phyloP scores from a whole-genome alignment of 2,888 invertebrate genomes.

The Mamestra brassicae region DNA sequence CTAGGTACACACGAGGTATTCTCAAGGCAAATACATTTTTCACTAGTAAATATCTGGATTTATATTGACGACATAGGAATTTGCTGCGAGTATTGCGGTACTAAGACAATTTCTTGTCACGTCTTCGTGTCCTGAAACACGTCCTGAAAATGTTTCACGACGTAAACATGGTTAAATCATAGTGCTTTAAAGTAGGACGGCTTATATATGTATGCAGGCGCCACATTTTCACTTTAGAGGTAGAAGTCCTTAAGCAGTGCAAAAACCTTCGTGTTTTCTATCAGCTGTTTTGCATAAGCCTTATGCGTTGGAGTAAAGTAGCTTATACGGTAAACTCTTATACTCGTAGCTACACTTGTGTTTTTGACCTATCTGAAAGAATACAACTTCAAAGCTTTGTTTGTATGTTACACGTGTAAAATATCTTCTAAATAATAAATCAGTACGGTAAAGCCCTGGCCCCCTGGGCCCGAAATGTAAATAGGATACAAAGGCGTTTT shows the following conservation, averaged over 20 bases:
- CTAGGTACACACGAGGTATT: conserved; percentile 4
- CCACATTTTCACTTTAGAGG: conserved; percentile 22
- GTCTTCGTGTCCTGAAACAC: conserved; percentile 7
- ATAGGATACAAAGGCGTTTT: conserved; percentile 6
- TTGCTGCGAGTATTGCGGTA: not conserved
- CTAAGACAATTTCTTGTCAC: conserved; percentile 8
- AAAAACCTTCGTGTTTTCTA: conserved; percentile 8
- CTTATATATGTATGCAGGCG: not conserved
- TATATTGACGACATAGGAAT: conserved; percentile 9
- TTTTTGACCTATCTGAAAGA: not conserved
- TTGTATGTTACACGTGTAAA: not conserved
- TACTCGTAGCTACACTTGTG: not conserved
- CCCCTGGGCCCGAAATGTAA: conserved; percentile 24
- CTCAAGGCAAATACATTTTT: not conserved
- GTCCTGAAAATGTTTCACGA: conserved; percentile 14
- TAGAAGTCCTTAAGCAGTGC: not conserved
- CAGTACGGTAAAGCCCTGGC: conserved; percentile 4
- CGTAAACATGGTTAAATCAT: conserved; percentile 29
- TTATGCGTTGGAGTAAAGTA: conserved; percentile 4
- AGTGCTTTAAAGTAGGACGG: conserved; percentile 26
- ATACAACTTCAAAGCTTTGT: conserved; percentile 8
- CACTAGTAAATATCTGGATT: not conserved
- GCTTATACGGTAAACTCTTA: not conserved
- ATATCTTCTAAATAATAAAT: conserved; percentile 29
- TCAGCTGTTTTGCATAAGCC: conserved; percentile 23